These are phyloP conservation scores for Embiotoca jacksoni DNA, from an alignment of 2,113 vertebrate genomes.

Conservation along the genomic window DNA sequence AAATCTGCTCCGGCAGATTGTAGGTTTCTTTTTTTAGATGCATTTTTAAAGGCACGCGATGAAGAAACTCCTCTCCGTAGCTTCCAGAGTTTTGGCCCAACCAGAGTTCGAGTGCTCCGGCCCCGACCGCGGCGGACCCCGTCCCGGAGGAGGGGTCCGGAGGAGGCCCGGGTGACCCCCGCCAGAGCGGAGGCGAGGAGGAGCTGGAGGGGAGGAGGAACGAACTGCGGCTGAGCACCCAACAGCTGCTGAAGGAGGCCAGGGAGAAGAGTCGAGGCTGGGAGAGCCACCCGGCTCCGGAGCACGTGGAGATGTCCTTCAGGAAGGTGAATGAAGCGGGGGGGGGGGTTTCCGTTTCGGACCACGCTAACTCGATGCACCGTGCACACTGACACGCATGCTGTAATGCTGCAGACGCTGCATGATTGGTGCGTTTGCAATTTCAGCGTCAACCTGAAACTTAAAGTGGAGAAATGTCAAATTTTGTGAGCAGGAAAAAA, in stretches of 20 bases:
- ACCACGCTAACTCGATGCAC: too few relatives aligned
- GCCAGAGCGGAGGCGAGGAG: conserved; percentile 39
- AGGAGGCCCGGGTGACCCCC: neutral
- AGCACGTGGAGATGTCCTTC: conserved; percentile 79
- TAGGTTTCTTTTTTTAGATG: too few relatives aligned
- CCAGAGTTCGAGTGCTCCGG: conserved; percentile 27
- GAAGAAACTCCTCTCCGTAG: conserved; percentile 53
- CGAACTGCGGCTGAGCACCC: conserved; percentile 70
- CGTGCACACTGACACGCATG: too few relatives aligned
- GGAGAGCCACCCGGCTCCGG: conserved; percentile 71
- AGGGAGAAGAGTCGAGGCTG: conserved; percentile 79
- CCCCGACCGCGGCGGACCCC: conserved; percentile 9
- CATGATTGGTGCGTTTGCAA: too few relatives aligned
- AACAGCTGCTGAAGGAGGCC: conserved; percentile 77
- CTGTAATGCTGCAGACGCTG: too few relatives aligned
- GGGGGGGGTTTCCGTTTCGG: too few relatives aligned
- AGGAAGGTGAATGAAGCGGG: conserved; percentile 82
- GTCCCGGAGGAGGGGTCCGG: conserved; percentile 21
- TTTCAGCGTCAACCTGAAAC: too few relatives aligned
- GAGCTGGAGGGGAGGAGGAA: conserved; percentile 49
- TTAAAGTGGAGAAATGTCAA: too few relatives aligned
- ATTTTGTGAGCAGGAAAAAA: too few relatives aligned
- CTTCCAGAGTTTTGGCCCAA: conserved; percentile 80
- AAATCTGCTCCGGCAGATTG: too few relatives aligned
- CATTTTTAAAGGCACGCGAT: too few relatives aligned